Evolutionary conservation across 2,113 vertebrate species (phyloP).

Genomic region (Aplodontia rufa): DNA sequence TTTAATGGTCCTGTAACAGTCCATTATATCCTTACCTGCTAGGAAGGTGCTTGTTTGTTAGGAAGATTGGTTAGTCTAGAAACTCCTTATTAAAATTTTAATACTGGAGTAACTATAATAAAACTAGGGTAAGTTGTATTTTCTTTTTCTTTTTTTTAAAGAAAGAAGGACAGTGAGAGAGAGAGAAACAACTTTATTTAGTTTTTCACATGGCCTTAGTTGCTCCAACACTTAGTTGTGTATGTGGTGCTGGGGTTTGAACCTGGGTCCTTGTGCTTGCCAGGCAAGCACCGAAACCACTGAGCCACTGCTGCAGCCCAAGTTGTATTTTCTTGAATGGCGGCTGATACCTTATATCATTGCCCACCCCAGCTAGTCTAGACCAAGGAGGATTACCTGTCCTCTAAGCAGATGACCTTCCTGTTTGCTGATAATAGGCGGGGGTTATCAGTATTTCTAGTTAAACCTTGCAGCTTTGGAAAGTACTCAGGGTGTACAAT

Average conservation of each 20-base stretch:
- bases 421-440: neutral
- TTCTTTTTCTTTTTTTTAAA: neutral
- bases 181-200: too few relatives aligned
- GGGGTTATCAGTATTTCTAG: neutral
- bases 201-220: too few relatives aligned
- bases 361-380: neutral
- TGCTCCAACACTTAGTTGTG: too few relatives aligned
- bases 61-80: neutral
- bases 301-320: too few relatives aligned
- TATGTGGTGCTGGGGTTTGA: too few relatives aligned
- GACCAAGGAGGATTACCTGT: neutral
- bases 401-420: neutral
- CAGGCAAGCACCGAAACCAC: too few relatives aligned
- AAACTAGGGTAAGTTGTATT: neutral
- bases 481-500: neutral
- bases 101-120: neutral
- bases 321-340: neutral
- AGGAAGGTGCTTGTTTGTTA: neutral
- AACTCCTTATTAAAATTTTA: neutral
- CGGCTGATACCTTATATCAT: neutral
- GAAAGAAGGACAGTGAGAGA: too few relatives aligned
- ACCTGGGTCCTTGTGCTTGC: too few relatives aligned
- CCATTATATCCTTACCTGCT: neutral
- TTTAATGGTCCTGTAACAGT: neutral
- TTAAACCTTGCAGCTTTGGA: neutral